A percentile compares a stretch with the other conserved stretches of the same genome.
phyloP scores from a whole-genome alignment of 2,797 vertebrate genomes.

The Sebastes melanostomus region DNA sequence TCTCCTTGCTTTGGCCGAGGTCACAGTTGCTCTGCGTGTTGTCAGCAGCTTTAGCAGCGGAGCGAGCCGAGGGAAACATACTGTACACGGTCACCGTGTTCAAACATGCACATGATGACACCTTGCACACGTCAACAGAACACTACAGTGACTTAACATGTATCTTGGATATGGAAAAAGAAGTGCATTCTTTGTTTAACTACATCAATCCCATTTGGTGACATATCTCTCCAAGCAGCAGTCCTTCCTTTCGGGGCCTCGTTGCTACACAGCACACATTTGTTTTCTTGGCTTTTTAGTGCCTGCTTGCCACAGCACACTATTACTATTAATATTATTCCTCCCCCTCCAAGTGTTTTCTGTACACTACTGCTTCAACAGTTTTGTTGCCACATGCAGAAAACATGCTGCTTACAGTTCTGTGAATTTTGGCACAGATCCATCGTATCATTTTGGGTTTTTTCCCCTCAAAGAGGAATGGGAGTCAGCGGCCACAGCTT shows the following conservation, averaged over 20 bases:
- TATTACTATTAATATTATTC: neutral
- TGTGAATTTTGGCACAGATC: neutral
- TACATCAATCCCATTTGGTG: neutral
- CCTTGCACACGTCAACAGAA: too few species aligned
- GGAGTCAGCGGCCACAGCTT: neutral
- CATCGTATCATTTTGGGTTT: neutral
- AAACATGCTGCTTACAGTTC: neutral
- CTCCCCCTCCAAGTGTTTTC: neutral
- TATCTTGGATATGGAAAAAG: too few species aligned
- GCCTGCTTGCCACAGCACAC: neutral
- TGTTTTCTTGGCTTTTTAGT: neutral
- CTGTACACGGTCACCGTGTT: too few species aligned
- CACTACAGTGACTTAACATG: too few species aligned
- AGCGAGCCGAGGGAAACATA: too few species aligned
- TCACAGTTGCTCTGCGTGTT: conserved; percentile 5
- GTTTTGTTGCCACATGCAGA: neutral
- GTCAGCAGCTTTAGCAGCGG: neutral
- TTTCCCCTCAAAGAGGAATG: neutral
- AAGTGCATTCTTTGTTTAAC: fast-evolving
- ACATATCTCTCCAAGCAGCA: neutral
- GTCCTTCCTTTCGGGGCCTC: neutral
- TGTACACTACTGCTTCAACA: neutral
- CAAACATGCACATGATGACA: too few species aligned
- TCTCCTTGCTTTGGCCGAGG: neutral
- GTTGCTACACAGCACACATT: neutral